Evolutionary conservation across 2,797 vertebrate genomes (phyloP), one percentile per base, ranked within the genome.

Genomic region (Sphenodon punctatus): DNA sequence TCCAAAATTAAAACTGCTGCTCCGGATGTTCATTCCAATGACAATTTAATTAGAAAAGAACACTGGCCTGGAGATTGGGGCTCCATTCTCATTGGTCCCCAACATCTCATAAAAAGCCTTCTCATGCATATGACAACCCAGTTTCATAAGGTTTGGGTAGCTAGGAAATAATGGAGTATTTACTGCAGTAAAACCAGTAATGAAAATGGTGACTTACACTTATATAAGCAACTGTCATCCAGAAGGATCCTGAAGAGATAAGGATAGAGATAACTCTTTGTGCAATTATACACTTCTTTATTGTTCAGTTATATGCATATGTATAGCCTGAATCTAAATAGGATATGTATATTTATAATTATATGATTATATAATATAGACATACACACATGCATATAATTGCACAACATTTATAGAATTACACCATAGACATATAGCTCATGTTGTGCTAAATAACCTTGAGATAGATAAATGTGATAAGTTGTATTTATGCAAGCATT

Each of bases 1-100:
- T 10, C 88, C 89, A 82, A 94, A 93, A 79, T 89, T 89, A 93
- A 91, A 94, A 93, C 86, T 76, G 86, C 80, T 90, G 85, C 64
- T 91, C 78, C 10, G 48, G 92, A 91, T 91, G 91, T 78, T 92
- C 81, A 69, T 89, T 91, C 89, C 67, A 13, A 67, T 89, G 75
- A 87, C 85, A 88, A 92, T 80, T 92, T 93, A 92, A 92, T 93
- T 92, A 88, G 87, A 92, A 92, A 78, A 88, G 88, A 67, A 0
- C 56, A 68, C 16, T 78, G 59, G 43, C 67, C 60, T 75, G 67
- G 78, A 88, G 88, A 90, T 82, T 88, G 85, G 90, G 85, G 87
- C 53, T 89, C 87, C 79, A 88, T 68, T 27, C 75, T 92, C 91
- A 91, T 89, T 92, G 82, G 82, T 90, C 84, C 86, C 91, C 88